Percentiles rank a stretch among this genome's conserved stretches.
Evolutionary conservation across 2,888 invertebrate genomes (phyloP).

Genomic region (Aelia acuminata): DNA sequence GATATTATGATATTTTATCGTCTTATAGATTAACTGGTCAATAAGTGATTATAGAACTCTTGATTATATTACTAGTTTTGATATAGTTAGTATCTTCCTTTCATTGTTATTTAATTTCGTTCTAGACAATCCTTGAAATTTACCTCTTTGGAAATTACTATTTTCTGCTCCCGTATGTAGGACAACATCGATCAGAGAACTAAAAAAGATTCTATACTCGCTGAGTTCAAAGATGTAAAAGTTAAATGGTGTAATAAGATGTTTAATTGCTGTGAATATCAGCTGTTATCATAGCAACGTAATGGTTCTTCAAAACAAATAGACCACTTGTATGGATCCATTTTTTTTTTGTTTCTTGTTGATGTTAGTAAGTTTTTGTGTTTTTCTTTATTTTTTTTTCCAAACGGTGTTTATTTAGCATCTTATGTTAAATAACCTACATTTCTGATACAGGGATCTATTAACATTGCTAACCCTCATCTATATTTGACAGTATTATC

Average conservation of each 20-base stretch:
- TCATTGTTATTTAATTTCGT: background rate
- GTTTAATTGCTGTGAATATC: conserved; percentile 24
- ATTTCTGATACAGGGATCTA: background rate
- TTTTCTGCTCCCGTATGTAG: too few species aligned
- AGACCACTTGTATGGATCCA: background rate
- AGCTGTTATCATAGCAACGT: conserved; percentile 44
- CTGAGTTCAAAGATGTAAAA: background rate
- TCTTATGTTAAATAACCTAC: background rate
- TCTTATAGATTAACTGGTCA: too few species aligned
- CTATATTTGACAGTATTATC: background rate
- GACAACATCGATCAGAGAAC: too few species aligned
- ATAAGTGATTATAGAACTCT: too few species aligned
- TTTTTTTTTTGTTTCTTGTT: background rate
- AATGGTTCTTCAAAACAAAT: conserved; percentile 39
- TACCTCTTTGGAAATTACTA: conserved; percentile 10
- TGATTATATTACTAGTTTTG: too few species aligned
- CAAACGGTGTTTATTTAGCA: background rate
- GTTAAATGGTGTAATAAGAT: background rate
- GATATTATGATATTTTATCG: too few species aligned
- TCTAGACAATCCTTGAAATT: too few species aligned
- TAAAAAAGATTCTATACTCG: too few species aligned
- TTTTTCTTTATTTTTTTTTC: background rate
- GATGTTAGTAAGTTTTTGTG: background rate
- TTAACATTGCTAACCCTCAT: background rate
- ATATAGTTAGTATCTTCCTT: background rate